These are phyloP conservation scores for Cancer borealis DNA, from an alignment of 2,888 invertebrate species.

Conservation along the genomic window DNA sequence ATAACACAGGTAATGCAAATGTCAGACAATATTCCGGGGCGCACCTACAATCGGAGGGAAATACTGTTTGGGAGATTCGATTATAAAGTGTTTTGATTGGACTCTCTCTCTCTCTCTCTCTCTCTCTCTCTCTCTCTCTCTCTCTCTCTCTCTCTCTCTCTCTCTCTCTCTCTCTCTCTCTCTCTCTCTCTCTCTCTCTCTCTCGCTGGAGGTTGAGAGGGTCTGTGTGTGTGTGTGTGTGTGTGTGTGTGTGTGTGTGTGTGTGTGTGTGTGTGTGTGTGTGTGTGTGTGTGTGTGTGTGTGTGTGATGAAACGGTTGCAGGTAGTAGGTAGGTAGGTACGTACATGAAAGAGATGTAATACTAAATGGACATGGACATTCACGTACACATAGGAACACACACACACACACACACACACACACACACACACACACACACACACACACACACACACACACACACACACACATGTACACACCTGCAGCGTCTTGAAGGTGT, in stretches of 20 bases:
- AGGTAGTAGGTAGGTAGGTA: not conserved
- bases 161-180: too few species aligned
- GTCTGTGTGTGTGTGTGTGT: not conserved
- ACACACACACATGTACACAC: constrained; percentile 47
- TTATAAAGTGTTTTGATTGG: constrained; percentile 52
- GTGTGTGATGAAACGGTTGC: not conserved
- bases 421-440: too few species aligned
- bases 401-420: too few species aligned
- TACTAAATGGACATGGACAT: too few species aligned
- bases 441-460: too few species aligned
- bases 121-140: too few species aligned
- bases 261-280: constrained; percentile 45
- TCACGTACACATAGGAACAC: too few species aligned
- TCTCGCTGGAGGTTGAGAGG: not conserved
- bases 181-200: too few species aligned
- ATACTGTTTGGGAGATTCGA: constrained; percentile 42
- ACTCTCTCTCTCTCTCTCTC: too few species aligned
- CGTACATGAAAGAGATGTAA: not conserved
- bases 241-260: constrained; percentile 55
- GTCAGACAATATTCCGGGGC: constrained; percentile 50
- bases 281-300: constrained; percentile 54
- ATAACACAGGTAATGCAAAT: constrained; percentile 52
- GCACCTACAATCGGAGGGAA: not conserved
- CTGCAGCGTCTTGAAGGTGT: constrained; percentile 75
- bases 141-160: too few species aligned